Base-by-base conservation (phyloP, 92 coral and sea anemone species). In the Siderastrea radians region DNA sequence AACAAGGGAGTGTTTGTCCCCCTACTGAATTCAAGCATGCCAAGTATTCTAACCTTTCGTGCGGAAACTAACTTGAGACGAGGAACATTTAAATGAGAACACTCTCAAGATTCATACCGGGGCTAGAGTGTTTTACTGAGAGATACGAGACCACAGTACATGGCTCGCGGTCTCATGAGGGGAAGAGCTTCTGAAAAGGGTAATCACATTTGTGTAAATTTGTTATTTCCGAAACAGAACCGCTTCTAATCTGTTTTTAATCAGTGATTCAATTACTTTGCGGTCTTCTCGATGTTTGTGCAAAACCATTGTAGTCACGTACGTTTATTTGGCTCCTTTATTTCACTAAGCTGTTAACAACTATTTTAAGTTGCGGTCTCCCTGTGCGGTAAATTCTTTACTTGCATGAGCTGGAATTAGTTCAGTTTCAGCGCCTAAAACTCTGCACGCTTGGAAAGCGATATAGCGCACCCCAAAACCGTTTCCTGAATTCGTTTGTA, bases 351-450 rank as follows among this genome's bases (percentile, higher is more conserved):
- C 55, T 57, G 78, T 82, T 82, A 82, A 82, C 86, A 82, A 82
- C 53, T 58, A 47, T 58, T 57, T 82, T 82, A 59, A 70, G 69
- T 55, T 82, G 86, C 63, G 78, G 78, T 52, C 14, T 6, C 48
- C 13, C 12, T 11, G 52, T 17, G 78, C 68, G 86, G 78, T 82
- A 71, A 26, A 82, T 82, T 54, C 76, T 66, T 53, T 15, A 8
- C 59, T 54, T 82, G 86, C 86, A 82, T 82, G 86, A 55, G 86
- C 54, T 74, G 78, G 78, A 74, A 74, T 74, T 10, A 74, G 61
- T 74, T 52, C 78, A 50, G 78, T 7, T 49, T 49, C 16, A 49
- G 54, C 19, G 77, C 19, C 9, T 8, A 72, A 16, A 16, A 47
- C 62, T 74, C 61, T 68, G 86, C 78, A 65, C 75, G 69, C 47